A percentile compares a stretch with the other conserved stretches of the same genome.
Evolutionary conservation across 2,113 vertebrate species (phyloP).

Genomic region (Oreochromis tanganicae): DNA sequence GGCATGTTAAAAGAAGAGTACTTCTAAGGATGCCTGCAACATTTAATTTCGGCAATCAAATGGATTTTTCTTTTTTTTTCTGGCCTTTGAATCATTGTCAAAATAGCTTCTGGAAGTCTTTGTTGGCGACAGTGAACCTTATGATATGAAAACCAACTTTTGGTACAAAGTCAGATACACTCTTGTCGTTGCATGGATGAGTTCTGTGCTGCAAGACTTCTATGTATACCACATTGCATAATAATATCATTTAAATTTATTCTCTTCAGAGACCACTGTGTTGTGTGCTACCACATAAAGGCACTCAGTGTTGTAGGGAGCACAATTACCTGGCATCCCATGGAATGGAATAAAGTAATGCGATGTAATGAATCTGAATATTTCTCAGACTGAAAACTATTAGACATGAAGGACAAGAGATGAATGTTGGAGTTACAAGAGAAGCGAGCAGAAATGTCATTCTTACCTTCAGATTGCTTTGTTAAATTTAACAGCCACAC

Average conservation of each 20-base stretch:
- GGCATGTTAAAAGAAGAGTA: constrained; percentile 15
- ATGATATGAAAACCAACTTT: not conserved
- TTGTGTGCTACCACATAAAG: not conserved
- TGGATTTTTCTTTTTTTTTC: not conserved
- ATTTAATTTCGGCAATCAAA: not conserved
- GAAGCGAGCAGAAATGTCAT: not conserved
- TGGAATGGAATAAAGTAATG: not conserved
- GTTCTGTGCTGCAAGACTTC: not conserved
- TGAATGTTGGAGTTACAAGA: not conserved
- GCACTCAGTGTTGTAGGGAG: not conserved
- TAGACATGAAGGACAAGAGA: not conserved
- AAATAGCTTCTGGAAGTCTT: not conserved
- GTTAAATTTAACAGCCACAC: not conserved
- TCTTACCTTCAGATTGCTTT: not conserved
- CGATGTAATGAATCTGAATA: not conserved
- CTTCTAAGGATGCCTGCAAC: not conserved
- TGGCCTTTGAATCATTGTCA: not conserved
- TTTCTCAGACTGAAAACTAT: not conserved
- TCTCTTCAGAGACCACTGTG: not conserved
- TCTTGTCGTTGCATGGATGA: not conserved
- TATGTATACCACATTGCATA: not conserved
- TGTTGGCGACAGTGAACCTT: not conserved
- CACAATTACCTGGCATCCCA: not conserved
- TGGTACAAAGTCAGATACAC: not conserved
- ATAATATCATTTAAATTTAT: not conserved